phyloP scores from a whole-genome alignment of 2,888 invertebrate genomes.

The Lithophane socia region DNA sequence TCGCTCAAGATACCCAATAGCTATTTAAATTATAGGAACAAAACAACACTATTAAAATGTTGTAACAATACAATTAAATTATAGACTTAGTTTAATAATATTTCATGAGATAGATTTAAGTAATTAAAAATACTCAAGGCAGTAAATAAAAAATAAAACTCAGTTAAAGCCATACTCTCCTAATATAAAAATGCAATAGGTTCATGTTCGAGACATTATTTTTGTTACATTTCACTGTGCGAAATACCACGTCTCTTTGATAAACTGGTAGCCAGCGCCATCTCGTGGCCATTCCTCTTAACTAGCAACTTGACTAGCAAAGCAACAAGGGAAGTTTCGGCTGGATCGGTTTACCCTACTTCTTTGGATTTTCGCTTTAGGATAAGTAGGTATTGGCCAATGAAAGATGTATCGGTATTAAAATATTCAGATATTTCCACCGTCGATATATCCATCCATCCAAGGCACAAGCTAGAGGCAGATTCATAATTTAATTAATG shows the following conservation, averaged over 20 bases:
- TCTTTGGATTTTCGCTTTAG: neutral
- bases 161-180: neutral
- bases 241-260: too few relatives aligned
- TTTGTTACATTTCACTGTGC: neutral
- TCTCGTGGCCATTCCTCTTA: constrained; percentile 4
- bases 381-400: neutral
- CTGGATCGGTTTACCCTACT: neutral
- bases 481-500: neutral
- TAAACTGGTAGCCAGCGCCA: constrained; percentile 9
- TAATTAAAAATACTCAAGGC: neutral
- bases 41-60: too few relatives aligned
- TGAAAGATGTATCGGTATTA: too few relatives aligned
- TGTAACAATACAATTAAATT: neutral
- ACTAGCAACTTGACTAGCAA: neutral
- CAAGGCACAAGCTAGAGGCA: neutral
- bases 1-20: neutral
- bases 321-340: neutral
- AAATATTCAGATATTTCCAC: neutral
- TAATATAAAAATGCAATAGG: neutral
- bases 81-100: neutral
- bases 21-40: neutral
- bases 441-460: neutral
- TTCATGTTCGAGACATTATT: neutral
- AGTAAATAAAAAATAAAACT: neutral
- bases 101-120: neutral